Conservation (phyloP, 2,113 vertebrate genomes). For the Chloebia gouldiae region DNA sequence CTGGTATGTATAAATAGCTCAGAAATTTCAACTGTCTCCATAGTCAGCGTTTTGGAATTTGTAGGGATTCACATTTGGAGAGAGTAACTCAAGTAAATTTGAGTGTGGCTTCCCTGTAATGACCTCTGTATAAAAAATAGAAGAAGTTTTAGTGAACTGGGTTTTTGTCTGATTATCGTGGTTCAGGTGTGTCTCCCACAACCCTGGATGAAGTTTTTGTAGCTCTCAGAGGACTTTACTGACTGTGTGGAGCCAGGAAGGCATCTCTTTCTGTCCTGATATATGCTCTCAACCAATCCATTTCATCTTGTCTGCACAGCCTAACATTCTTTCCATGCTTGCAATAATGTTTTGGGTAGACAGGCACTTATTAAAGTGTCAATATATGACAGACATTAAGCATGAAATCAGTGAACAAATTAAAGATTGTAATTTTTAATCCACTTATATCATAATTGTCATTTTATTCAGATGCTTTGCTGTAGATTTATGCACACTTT, state of each 20-base stretch:
- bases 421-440: not conserved
- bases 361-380: not conserved
- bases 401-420: not conserved
- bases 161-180: not conserved
- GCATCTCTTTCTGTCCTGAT: not conserved
- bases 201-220: not conserved
- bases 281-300: not conserved
- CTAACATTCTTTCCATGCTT: not conserved
- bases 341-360: conserved; percentile 7
- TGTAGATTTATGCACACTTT: not conserved
- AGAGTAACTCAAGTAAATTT: not conserved
- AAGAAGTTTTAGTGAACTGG: not conserved
- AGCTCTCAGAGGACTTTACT: not conserved
- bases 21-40: not conserved
- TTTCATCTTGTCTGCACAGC: not conserved
- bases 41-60: not conserved
- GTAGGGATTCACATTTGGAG: not conserved
- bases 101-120: not conserved
- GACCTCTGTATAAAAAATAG: not conserved
- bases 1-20: not conserved
- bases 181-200: not conserved
- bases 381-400: not conserved
- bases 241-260: not conserved
- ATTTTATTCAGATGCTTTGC: not conserved
- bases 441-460: not conserved